phyloP scores from a whole-genome alignment of 92 coral and sea anemone genomes.

The Umimayanthus chanpuru region DNA sequence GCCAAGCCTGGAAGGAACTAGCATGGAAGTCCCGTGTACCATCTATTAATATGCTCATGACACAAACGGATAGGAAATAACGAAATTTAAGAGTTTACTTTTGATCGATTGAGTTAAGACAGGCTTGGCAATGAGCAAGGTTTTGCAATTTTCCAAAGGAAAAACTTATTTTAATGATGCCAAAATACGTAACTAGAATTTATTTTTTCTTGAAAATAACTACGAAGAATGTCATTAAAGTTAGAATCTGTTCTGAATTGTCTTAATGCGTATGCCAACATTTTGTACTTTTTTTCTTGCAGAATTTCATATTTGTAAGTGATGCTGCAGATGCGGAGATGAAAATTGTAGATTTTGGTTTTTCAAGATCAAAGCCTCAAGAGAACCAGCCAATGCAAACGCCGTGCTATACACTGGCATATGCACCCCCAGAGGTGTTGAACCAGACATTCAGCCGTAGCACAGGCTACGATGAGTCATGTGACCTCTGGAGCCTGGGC shows the following conservation, averaged over 20 bases:
- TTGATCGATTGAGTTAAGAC: too few species aligned
- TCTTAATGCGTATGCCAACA: background rate
- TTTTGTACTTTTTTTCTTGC: constrained; percentile 27
- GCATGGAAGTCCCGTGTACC: too few species aligned
- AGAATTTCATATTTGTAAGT: constrained; percentile 96
- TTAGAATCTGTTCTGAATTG: background rate
- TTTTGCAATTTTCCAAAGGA: too few species aligned
- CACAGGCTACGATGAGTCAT: constrained; percentile 93
- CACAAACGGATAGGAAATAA: too few species aligned
- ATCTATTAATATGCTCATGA: too few species aligned
- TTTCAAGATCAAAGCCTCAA: constrained; percentile 89
- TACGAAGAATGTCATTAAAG: too few species aligned
- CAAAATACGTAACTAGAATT: too few species aligned
- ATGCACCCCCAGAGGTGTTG: constrained; percentile 96
- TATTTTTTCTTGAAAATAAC: too few species aligned
- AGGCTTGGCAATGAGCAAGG: too few species aligned
- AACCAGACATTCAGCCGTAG: constrained; percentile 69
- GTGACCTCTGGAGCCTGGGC: constrained; percentile 99
- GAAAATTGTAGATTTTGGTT: constrained; percentile 97
- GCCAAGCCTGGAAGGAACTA: too few species aligned
- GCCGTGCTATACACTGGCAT: constrained; percentile 92
- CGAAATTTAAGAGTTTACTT: too few species aligned
- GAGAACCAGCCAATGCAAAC: constrained; percentile 94
- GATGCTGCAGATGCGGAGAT: constrained; percentile 85
- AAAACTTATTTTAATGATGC: constrained; percentile 32